Conservation (phyloP, 2,113 vertebrate species). For the Nothoprocta perdicaria region DNA sequence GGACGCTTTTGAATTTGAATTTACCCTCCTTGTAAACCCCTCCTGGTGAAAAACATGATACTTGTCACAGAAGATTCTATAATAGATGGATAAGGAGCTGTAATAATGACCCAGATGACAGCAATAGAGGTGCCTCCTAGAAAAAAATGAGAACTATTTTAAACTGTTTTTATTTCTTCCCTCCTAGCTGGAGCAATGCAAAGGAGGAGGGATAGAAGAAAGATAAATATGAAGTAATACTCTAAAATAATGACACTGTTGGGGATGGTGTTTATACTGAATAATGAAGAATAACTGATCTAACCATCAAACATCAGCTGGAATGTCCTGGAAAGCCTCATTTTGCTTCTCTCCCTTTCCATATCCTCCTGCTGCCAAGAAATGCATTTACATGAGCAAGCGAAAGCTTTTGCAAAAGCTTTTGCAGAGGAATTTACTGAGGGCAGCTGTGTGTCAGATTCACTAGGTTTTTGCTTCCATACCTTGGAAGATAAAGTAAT, state of each 20-base stretch:
- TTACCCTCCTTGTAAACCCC: neutral
- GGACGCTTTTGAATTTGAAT: neutral
- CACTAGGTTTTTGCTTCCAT: neutral
- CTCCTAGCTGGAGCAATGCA: neutral
- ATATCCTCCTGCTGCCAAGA: neutral
- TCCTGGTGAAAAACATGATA: neutral
- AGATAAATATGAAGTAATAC: neutral
- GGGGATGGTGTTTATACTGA: neutral
- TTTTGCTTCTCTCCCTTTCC: neutral
- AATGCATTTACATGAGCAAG: conserved; percentile 14
- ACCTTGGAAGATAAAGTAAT: neutral
- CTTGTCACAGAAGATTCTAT: neutral
- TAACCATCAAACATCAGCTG: neutral
- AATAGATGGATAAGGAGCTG: neutral
- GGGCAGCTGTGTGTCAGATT: neutral
- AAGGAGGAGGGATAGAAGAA: neutral
- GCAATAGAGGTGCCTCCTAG: neutral
- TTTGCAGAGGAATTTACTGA: neutral
- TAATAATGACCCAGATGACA: neutral
- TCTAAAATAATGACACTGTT: neutral
- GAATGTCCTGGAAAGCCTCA: neutral
- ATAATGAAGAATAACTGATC: neutral
- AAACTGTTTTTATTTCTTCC: neutral
- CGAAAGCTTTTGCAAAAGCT: neutral
- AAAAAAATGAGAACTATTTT: neutral